phyloP scores from a whole-genome alignment of 2,113 vertebrate species.

The Microcebus tavaratra region DNA sequence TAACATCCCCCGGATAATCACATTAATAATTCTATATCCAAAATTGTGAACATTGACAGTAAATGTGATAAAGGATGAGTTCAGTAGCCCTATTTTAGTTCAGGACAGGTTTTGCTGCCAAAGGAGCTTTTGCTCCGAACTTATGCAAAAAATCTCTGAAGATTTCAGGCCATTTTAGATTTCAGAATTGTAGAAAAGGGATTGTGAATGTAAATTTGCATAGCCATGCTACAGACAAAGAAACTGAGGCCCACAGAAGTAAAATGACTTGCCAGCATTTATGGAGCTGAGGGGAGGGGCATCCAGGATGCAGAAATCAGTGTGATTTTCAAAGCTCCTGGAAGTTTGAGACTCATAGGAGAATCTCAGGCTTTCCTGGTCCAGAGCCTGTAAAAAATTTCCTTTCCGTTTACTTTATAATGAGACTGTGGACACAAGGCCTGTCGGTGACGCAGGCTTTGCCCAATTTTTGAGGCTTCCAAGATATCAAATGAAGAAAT shows the following conservation, averaged over 20 bases:
- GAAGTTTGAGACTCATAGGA: background rate
- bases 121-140: background rate
- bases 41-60: background rate
- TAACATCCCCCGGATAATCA: background rate
- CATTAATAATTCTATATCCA: background rate
- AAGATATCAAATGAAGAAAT: background rate
- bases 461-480: background rate
- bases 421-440: background rate
- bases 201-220: background rate
- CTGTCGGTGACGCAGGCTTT: background rate
- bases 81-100: background rate
- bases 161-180: background rate
- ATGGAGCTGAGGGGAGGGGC: background rate
- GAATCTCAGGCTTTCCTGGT: accelerated
- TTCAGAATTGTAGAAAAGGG: background rate
- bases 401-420: background rate
- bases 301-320: background rate
- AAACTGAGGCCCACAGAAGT: background rate
- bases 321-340: accelerated
- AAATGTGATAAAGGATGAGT: background rate
- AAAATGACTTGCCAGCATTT: background rate
- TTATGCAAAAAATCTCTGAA: background rate
- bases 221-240: background rate
- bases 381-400: background rate
- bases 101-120: background rate